These are phyloP conservation scores for Lampropteryx suffumata DNA, from an alignment of 2,888 invertebrate genomes.

Conservation along the genomic window DNA sequence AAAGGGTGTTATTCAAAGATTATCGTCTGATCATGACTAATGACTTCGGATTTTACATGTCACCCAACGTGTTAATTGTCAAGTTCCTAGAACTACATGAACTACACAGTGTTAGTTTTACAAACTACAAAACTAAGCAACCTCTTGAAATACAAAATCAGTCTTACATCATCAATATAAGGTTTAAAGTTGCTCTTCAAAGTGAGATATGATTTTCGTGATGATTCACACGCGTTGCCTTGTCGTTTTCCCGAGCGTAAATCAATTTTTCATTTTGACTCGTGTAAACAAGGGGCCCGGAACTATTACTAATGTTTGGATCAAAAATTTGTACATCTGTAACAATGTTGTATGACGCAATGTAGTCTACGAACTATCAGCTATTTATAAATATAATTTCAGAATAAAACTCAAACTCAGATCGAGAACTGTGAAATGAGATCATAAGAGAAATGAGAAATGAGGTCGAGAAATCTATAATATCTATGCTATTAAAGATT, in stretches of 20 bases:
- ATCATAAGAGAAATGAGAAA: no score
- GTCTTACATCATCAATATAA: constrained; percentile 5
- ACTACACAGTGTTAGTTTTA: constrained; percentile 76
- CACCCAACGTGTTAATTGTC: constrained; percentile 73
- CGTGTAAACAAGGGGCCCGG: constrained; percentile 53
- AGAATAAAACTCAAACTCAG: no score
- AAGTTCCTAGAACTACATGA: constrained; percentile 67
- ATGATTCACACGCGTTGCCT: constrained; percentile 63
- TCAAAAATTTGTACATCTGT: no score
- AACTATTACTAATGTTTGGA: no score
- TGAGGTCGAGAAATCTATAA: no score
- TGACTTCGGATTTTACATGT: constrained; percentile 59
- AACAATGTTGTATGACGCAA: no score
- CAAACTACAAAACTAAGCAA: constrained; percentile 43
- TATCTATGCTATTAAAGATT: no score
- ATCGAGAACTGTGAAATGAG: no score
- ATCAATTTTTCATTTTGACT: constrained; percentile 75
- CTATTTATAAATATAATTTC: no score
- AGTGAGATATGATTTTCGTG: constrained; percentile 21
- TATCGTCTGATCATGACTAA: constrained; percentile 77
- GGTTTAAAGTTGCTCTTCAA: constrained; percentile 13
- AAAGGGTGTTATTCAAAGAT: constrained; percentile 75
- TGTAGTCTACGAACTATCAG: no score
- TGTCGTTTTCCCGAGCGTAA: constrained; percentile 73
- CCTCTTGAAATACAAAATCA: background rate